These are phyloP conservation scores for Colossoma macropomum DNA, from an alignment of 2,113 vertebrate species.

Conservation along the genomic window DNA sequence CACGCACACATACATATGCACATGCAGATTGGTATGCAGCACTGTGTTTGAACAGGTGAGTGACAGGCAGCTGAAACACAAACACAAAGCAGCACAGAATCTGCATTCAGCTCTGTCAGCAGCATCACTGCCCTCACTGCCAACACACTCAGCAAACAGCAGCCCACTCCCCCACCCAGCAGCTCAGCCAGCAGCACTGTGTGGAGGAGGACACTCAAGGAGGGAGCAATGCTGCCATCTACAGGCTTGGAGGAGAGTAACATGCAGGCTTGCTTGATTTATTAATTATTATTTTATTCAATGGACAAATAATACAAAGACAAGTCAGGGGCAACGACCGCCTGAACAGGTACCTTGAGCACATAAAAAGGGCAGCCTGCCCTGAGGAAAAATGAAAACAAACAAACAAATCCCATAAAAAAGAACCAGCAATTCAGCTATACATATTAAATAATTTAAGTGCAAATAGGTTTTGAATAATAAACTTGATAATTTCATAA, in stretches of 20 bases:
- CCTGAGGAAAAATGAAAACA: no score
- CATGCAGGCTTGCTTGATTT: neutral
- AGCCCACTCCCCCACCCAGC: neutral
- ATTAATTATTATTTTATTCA: no score
- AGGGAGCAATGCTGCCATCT: constrained; percentile 69
- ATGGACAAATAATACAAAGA: no score
- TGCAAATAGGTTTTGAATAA: no score
- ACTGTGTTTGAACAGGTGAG: constrained; percentile 6
- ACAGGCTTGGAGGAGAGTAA: constrained; percentile 55
- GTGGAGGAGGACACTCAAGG: neutral
- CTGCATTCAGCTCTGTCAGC: constrained; percentile 38
- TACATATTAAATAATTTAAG: no score
- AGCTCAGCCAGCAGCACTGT: neutral
- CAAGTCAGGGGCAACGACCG: no score
- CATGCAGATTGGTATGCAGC: neutral
- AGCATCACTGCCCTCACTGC: constrained; percentile 9
- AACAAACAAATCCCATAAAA: no score
- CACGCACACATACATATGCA: neutral
- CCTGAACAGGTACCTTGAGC: no score
- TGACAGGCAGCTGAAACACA: neutral
- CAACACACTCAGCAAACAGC: constrained; percentile 27
- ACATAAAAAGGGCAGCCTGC: no score
- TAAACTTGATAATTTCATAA: no score
- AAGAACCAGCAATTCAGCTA: no score
- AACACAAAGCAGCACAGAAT: neutral